A percentile compares a stretch with the other conserved stretches of the same genome.
Evolutionary conservation across 2,888 invertebrate genomes (phyloP).

Genomic region (Drosophila recens): DNA sequence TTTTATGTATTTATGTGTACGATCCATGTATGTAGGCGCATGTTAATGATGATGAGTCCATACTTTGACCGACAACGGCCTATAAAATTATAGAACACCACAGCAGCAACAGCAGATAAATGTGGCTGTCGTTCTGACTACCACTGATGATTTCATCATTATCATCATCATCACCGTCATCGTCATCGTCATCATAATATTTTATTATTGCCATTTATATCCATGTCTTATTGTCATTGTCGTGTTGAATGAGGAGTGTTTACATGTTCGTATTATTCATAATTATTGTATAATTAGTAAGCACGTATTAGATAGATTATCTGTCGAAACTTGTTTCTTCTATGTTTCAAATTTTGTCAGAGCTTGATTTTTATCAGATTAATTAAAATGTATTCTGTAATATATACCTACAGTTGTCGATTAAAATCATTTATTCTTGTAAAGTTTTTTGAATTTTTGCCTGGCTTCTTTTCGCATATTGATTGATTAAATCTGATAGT

Average conservation of each 20-base stretch:
- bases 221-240: constrained; percentile 56
- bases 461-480: too few relatives aligned
- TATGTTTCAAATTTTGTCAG: not conserved
- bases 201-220: constrained; percentile 33
- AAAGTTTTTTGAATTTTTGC: not conserved
- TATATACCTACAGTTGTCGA: not conserved
- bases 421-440: not conserved
- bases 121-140: constrained; percentile 46
- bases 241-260: constrained; percentile 40
- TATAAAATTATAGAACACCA: constrained; percentile 55
- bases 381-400: not conserved
- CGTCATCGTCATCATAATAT: constrained; percentile 37
- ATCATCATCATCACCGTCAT: constrained; percentile 46
- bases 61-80: constrained; percentile 47
- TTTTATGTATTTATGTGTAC: not conserved
- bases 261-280: constrained; percentile 8
- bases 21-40: constrained; percentile 28
- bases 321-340: constrained; percentile 1
- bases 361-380: not conserved
- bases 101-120: constrained; percentile 32
- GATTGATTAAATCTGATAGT: not conserved
- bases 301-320: not conserved
- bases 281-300: constrained; percentile 5
- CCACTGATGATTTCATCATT: constrained; percentile 64
- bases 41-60: constrained; percentile 48